These are phyloP conservation scores for Ochropacha duplaris DNA, from an alignment of 2,888 invertebrate genomes.

Conservation along the genomic window DNA sequence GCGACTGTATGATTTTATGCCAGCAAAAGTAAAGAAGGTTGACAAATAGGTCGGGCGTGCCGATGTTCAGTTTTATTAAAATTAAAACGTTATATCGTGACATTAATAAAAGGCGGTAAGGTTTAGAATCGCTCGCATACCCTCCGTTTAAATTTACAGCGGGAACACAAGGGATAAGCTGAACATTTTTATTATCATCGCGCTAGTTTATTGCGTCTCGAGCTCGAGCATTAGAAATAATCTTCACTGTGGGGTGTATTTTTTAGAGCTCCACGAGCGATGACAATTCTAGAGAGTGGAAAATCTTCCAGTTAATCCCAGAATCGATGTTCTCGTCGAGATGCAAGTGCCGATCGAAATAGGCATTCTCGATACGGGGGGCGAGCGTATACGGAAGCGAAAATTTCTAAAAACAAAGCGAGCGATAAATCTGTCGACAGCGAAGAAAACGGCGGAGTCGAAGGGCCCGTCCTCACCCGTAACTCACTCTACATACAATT, in stretches of 20 bases:
- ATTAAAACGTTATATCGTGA: conserved; percentile 77
- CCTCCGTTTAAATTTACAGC: conserved; percentile 65
- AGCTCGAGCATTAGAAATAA: conserved; percentile 74
- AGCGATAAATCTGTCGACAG: conserved; percentile 65
- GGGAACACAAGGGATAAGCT: conserved; percentile 68
- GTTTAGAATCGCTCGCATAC: conserved; percentile 61
- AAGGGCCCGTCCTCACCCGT: conserved; percentile 68
- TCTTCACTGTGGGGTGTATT: conserved; percentile 62
- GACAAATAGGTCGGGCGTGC: conserved; percentile 82
- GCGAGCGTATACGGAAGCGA: conserved; percentile 45
- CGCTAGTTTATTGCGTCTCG: conserved; percentile 74
- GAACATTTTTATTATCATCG: conserved; percentile 79
- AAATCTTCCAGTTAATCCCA: conserved; percentile 39
- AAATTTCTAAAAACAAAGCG: conserved; percentile 62
- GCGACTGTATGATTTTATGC: conserved; percentile 79
- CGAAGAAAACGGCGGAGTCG: conserved; percentile 56
- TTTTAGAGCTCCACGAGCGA: conserved; percentile 45
- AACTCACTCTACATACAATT: conserved; percentile 75
- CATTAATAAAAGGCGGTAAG: conserved; percentile 73
- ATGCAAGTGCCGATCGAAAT: conserved; percentile 28
- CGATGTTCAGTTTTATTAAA: conserved; percentile 82
- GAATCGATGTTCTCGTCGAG: conserved; percentile 27
- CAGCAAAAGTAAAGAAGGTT: conserved; percentile 82
- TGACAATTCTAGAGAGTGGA: conserved; percentile 38
- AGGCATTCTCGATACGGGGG: conserved; percentile 33